Evolutionary conservation across 2,797 vertebrate genomes (phyloP), one percentile per base, ranked within the genome.

Genomic region (Threskiornis aethiopicus): DNA sequence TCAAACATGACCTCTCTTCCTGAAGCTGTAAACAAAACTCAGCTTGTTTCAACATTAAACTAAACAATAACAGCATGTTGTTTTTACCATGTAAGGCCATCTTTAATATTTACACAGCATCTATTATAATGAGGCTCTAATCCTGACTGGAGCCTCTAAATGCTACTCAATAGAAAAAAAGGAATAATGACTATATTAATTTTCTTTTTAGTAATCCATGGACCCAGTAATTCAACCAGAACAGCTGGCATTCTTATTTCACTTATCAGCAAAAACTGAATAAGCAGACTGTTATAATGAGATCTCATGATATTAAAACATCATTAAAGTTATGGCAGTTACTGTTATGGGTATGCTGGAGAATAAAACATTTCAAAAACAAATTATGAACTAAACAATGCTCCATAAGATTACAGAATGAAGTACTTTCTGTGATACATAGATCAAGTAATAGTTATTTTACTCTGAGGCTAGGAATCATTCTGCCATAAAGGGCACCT

Each of bases 231-330:
- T 79, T 87, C 44, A 73, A 10, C 11, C 20, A 70, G 65, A 91
- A 91, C 80, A 92, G 44, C 84, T 96, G 89, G 49, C 54, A 73
- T 69, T 93, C 69, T 82, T 70, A 57, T 20, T 86, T 89, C 57
- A 65, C 52, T 25, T 92, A 81, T 49, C 55, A 91, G 55, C 51
- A 89, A 90, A 82, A 93, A 44, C 20, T 29, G 39, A 93, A 81
- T 49, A 77, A 84, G 25, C 46, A 83, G 59, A 61, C 33, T 41
- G 42, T 52, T 84, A 52, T 49, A 94, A 95, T 90, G 88, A 90
- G 35, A 49, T 87, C 80, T 90, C 72, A 76, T 83, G 24, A 55
- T 58, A 90, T 93, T 89, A 89, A 93, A 88, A 73, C 70, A 64
- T 44, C 71, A 61, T 64, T 90, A 77, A 80, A 84, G n/a, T 90